phyloP scores from a whole-genome alignment of 1,140 invertebrate genomes.

The Melitaea cinxia region DNA sequence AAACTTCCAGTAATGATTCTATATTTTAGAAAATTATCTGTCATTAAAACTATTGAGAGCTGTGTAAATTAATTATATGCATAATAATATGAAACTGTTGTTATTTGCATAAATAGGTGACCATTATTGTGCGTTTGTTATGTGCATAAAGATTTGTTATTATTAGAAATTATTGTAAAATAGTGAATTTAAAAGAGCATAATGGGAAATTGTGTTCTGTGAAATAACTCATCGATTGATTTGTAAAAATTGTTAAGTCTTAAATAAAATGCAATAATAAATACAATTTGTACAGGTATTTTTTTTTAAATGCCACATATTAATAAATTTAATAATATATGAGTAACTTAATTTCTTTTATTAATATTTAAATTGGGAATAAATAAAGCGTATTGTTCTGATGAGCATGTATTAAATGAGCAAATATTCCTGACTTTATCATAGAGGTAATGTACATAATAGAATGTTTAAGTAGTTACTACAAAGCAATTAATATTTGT shows the following conservation, averaged over 20 bases:
- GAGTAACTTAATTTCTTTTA: conserved; percentile 16
- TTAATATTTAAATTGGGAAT: conserved; percentile 27
- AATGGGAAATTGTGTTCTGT: conserved; percentile 42
- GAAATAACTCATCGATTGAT: background rate
- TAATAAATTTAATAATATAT: background rate
- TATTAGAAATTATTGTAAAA: conserved; percentile 50
- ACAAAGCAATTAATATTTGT: conserved; percentile 66
- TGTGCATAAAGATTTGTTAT: conserved; percentile 34
- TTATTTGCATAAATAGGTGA: conserved; percentile 19
- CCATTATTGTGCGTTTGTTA: conserved; percentile 6
- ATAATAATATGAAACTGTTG: conserved; percentile 9
- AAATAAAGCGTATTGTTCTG: conserved; percentile 54
- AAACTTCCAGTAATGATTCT: conserved; percentile 11
- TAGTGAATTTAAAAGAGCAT: conserved; percentile 50
- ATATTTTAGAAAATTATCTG: conserved; percentile 13
- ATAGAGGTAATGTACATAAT: conserved; percentile 71
- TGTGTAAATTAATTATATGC: conserved; percentile 25
- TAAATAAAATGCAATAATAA: background rate
- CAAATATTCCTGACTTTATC: conserved; percentile 71
- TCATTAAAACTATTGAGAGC: conserved; percentile 2
- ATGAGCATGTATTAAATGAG: conserved; percentile 60
- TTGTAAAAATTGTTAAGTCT: background rate
- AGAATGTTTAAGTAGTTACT: conserved; percentile 64
- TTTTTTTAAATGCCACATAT: background rate
- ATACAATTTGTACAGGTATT: conserved; percentile 3